Conservation (phyloP, 2,797 vertebrate genomes). For the Loris lydekkerianus region DNA sequence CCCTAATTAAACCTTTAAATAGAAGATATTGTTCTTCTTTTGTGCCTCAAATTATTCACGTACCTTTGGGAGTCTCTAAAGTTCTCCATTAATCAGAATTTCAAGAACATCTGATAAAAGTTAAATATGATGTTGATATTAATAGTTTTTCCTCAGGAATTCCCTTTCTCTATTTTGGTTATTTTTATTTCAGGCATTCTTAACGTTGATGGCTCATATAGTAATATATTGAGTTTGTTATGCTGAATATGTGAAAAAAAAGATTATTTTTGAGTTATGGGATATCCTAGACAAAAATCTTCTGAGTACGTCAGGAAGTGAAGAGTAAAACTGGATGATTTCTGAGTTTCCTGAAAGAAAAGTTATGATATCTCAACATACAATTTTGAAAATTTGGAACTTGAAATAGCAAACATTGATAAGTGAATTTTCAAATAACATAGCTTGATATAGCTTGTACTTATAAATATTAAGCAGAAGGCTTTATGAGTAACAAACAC, state of each 20-base stretch:
- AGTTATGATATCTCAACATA: background rate
- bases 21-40: background rate
- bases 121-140: constrained; percentile 42
- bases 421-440: background rate
- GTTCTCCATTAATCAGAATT: background rate
- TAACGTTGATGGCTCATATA: background rate
- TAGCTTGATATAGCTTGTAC: background rate
- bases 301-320: constrained; percentile 13
- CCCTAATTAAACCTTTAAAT: background rate
- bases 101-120: constrained; percentile 1
- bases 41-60: background rate
- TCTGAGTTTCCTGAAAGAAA: constrained; percentile 17
- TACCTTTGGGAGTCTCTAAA: background rate
- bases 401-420: constrained; percentile 8
- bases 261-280: constrained; percentile 55
- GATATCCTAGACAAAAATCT: constrained; percentile 45
- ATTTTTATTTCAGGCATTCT: constrained; percentile 36
- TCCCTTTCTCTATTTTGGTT: constrained; percentile 47
- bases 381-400: constrained; percentile 49
- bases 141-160: constrained; percentile 30
- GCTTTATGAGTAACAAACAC: background rate
- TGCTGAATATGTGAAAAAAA: constrained; percentile 27
- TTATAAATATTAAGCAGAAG: constrained; percentile 55
- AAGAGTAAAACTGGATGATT: background rate
- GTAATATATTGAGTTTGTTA: background rate